phyloP scores from a whole-genome alignment of 2,113 vertebrate species.

The Engraulis encrasicolus region DNA sequence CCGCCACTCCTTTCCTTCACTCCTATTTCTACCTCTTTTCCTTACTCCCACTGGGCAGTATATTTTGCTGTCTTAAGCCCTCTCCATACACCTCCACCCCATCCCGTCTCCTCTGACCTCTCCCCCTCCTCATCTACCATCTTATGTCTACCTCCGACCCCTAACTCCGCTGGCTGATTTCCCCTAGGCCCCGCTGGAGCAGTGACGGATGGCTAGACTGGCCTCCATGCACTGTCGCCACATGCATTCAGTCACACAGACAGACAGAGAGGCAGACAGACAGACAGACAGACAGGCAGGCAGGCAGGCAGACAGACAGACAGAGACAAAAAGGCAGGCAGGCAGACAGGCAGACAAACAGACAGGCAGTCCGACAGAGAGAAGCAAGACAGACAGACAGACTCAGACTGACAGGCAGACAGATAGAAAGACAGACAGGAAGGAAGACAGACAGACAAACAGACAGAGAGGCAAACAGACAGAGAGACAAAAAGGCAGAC shows the following conservation, averaged over 20 bases:
- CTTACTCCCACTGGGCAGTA: too few relatives aligned
- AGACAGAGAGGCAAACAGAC: too few relatives aligned
- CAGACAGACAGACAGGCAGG: background rate
- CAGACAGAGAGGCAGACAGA: constrained; percentile 6
- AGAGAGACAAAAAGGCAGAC: too few relatives aligned
- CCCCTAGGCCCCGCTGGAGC: background rate
- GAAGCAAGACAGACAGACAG: background rate
- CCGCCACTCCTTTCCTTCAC: too few relatives aligned
- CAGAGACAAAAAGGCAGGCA: too few relatives aligned
- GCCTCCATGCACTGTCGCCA: background rate
- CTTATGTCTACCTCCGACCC: too few relatives aligned
- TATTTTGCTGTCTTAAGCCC: too few relatives aligned
- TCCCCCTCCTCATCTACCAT: too few relatives aligned
- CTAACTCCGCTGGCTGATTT: background rate
- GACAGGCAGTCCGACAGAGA: background rate
- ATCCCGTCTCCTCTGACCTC: background rate
- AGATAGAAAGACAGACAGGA: background rate
- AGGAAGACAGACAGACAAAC: background rate
- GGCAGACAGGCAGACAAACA: background rate
- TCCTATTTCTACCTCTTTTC: too few relatives aligned
- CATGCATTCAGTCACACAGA: constrained; percentile 25
- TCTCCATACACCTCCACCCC: too few relatives aligned
- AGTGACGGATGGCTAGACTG: background rate
- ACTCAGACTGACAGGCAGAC: constrained; percentile 49
- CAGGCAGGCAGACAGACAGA: background rate